A percentile compares a stretch with the other conserved stretches of the same genome.
Conservation (phyloP, 2,797 vertebrate species). For the Botia kubotai region DNA sequence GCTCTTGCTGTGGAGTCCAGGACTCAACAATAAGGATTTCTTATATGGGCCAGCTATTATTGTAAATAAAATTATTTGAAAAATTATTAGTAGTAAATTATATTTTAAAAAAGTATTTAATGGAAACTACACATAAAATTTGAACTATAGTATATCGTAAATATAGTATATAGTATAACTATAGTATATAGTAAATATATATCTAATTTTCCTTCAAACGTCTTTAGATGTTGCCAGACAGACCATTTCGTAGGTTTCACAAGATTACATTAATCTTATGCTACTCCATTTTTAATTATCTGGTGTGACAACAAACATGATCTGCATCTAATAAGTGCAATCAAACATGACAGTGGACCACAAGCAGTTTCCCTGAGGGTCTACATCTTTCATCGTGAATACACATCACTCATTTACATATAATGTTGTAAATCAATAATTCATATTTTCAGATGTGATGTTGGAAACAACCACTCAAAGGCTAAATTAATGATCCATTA, state of each 20-base stretch:
- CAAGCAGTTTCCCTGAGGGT: neutral
- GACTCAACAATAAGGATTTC: neutral
- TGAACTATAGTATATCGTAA: too few relatives aligned
- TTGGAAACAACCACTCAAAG: conserved; percentile 14
- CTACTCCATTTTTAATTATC: neutral
- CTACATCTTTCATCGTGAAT: conserved; percentile 12
- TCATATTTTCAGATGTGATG: conserved; percentile 26
- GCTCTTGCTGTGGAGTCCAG: neutral
- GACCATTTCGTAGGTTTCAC: neutral
- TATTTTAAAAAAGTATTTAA: too few relatives aligned
- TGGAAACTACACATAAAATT: too few relatives aligned
- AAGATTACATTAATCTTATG: neutral
- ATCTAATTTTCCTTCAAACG: neutral
- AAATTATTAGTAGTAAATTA: too few relatives aligned
- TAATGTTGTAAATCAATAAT: conserved; percentile 22
- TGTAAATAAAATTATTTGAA: too few relatives aligned
- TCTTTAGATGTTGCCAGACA: neutral
- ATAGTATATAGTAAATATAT: too few relatives aligned
- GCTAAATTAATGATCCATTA: conserved; percentile 4
- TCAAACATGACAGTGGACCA: conserved; percentile 15
- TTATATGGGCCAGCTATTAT: too few relatives aligned
- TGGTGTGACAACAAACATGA: conserved; percentile 12
- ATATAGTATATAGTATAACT: too few relatives aligned
- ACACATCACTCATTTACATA: conserved; percentile 25
- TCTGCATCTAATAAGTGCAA: conserved; percentile 26